These are phyloP conservation scores for Aphelinus atriplicis DNA, from an alignment of 1,140 invertebrate species.

Conservation along the genomic window DNA sequence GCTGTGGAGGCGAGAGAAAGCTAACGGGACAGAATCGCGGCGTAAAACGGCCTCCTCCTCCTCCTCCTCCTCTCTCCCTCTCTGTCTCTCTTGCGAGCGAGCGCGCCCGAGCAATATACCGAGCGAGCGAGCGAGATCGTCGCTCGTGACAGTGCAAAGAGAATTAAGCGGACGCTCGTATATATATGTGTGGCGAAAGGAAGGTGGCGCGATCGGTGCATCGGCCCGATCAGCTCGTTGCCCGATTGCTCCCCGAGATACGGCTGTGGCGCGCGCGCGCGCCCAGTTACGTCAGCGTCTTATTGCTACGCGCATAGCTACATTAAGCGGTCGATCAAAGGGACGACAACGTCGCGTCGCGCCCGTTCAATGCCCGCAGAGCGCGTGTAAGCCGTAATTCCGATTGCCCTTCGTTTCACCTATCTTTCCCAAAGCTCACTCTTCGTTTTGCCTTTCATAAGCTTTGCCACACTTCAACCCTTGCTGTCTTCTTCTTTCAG, in stretches of 20 bases:
- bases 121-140: conserved; percentile 24
- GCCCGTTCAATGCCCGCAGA: too few relatives aligned
- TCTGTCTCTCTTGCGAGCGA: background rate
- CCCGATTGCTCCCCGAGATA: conserved; percentile 56
- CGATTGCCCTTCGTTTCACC: too few relatives aligned
- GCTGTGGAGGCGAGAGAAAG: too few relatives aligned
- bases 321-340: conserved; percentile 58
- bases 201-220: background rate
- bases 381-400: too few relatives aligned
- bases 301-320: conserved; percentile 56
- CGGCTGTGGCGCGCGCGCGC: conserved; percentile 27
- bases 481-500: too few relatives aligned
- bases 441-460: too few relatives aligned
- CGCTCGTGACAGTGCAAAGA: conserved; percentile 16
- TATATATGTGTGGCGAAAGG: too few relatives aligned
- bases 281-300: conserved; percentile 59
- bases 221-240: conserved; percentile 10
- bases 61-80: background rate
- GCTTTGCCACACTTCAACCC: too few relatives aligned
- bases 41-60: background rate
- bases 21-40: background rate
- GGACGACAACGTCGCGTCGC: conserved; percentile 36
- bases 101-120: background rate
- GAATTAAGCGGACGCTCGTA: background rate
- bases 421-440: too few relatives aligned